Evolutionary conservation across 2,888 invertebrate genomes (phyloP), one percentile per base, ranked within the genome.

Genomic region (Leptopilina myrica): DNA sequence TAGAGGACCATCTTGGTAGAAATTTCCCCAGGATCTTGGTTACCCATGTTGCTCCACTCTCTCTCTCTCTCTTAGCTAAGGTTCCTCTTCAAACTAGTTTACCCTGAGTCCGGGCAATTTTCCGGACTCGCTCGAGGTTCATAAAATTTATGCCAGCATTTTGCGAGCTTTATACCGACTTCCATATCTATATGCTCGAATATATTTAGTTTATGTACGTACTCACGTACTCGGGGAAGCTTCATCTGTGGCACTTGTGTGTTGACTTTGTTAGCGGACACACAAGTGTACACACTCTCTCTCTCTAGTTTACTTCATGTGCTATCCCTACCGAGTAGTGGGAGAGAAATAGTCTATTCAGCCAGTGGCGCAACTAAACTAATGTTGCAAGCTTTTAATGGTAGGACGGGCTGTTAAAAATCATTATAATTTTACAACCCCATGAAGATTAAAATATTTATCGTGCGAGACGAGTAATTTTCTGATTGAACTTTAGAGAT

Each of bases 121-220:
- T 85, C 84, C 81, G 77, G 79, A 78, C 84, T 84, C 81, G 82
- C 84, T 79, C 78, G 83, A 79, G 80, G 80, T 81, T 82, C 86
- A 84, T 87, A 88, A 87, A 86, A 86, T 88, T 88, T 87, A 87
- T 88, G 85, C 84, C 78, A 80, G 82, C 84, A 80, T 85, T 86
- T 86, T 86, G 83, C 82, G 82, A 84, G 84, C 84, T 84, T 86
- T 85, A 85, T 84, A 82, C 83, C 76, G 64, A 62, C 78, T 80
- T 81, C 78, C 80, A 81, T 81, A 81, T 79, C 62, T 64, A 64
- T 64, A 46, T 43, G 64, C 76, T 46, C 64, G 76, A 76, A 76
- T 76, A 73, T 73, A 73, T 73, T 73, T 73, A 73, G 73, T 73
- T 73, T 73, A 64, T 40, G 76, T 76, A 64, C 76, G 46, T 62